Conservation (phyloP, 2,888 invertebrate species). For the Pterostichus niger region DNA sequence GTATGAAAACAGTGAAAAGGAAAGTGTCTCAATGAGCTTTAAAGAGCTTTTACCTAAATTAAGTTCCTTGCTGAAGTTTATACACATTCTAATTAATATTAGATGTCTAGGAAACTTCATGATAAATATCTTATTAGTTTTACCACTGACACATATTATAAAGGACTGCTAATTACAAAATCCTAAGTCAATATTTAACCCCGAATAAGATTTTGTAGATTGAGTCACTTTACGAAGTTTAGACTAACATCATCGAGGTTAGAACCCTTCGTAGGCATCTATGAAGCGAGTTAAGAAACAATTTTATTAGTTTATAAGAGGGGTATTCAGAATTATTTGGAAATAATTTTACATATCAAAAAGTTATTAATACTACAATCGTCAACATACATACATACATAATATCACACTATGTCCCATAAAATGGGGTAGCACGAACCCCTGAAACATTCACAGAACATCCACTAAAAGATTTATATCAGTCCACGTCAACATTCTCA, state of each 20-base stretch:
- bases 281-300: background rate
- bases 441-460: too few relatives aligned
- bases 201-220: slow-evolving; percentile 56
- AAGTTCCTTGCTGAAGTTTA: slow-evolving; percentile 8
- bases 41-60: slow-evolving; percentile 37
- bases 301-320: background rate
- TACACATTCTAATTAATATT: slow-evolving; percentile 66
- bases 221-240: slow-evolving; percentile 49
- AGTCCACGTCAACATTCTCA: too few relatives aligned
- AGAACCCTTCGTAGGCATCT: background rate
- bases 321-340: too few relatives aligned
- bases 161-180: slow-evolving; percentile 32
- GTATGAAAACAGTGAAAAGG: slow-evolving; percentile 3
- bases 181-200: slow-evolving; percentile 63
- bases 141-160: slow-evolving; percentile 55
- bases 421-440: too few relatives aligned
- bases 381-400: too few relatives aligned
- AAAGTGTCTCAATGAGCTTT: slow-evolving; percentile 23
- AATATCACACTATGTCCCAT: too few relatives aligned
- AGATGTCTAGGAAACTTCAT: slow-evolving; percentile 1
- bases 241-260: background rate
- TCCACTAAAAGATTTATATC: too few relatives aligned
- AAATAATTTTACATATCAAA: too few relatives aligned
- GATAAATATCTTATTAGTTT: slow-evolving; percentile 57
- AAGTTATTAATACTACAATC: background rate